A percentile compares a stretch with the other conserved stretches of the same genome.
phyloP scores from a whole-genome alignment of 2,797 vertebrate genomes.

The Coranthus polyacanthus region DNA sequence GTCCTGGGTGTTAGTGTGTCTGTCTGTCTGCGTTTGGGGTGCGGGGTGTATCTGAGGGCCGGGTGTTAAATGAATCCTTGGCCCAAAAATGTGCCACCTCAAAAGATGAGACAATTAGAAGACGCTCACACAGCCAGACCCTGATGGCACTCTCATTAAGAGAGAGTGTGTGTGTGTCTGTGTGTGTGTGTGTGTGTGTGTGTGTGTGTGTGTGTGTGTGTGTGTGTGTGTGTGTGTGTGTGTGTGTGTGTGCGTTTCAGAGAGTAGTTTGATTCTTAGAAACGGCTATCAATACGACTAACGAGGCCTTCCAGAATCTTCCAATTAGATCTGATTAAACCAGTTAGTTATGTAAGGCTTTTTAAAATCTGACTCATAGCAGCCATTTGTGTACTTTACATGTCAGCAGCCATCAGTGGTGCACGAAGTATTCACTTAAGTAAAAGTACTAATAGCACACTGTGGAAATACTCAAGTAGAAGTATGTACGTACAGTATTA shows the following conservation, averaged over 20 bases:
- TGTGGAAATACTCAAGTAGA: no score
- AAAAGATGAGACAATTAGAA: constrained; percentile 68
- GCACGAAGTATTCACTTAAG: no score
- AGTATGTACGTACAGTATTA: no score
- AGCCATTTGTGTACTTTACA: no score
- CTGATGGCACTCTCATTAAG: constrained; percentile 55
- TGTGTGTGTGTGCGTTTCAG: background rate
- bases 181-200: background rate
- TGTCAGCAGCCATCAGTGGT: no score
- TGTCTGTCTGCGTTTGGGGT: background rate
- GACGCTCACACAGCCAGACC: constrained; percentile 42
- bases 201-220: background rate
- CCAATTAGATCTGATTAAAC: background rate
- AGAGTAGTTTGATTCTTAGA: background rate
- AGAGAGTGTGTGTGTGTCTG: constrained; percentile 10
- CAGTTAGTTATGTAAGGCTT: background rate
- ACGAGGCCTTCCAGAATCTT: background rate
- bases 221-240: constrained; percentile 14
- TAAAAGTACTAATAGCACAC: no score
- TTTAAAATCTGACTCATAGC: background rate
- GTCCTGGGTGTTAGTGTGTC: constrained; percentile 5
- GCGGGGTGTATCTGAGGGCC: constrained; percentile 16
- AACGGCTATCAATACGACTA: constrained; percentile 10
- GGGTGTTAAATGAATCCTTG: constrained; percentile 60
- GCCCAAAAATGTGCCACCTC: constrained; percentile 61